Evolutionary conservation across 1,140 invertebrate genomes (phyloP).

Genomic region (Uloborus diversus): DNA sequence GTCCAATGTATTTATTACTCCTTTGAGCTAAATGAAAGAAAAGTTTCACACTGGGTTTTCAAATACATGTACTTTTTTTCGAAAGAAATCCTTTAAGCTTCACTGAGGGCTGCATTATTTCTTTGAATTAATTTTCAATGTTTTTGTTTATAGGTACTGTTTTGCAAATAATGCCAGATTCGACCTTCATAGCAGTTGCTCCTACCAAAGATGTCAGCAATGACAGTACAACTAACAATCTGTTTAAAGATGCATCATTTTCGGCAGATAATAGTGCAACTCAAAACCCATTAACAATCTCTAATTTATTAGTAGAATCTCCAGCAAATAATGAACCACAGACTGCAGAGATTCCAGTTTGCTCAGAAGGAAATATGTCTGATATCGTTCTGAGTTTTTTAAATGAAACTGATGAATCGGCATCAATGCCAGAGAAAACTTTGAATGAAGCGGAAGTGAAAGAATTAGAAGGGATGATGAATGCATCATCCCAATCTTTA

Average conservation of each 20-base stretch:
- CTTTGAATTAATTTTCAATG: too few relatives aligned
- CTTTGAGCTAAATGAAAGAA: too few relatives aligned
- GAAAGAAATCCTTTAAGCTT: too few relatives aligned
- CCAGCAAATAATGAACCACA: neutral
- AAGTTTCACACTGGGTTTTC: too few relatives aligned
- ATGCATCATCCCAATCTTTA: conserved; percentile 8
- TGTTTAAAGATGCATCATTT: conserved; percentile 25
- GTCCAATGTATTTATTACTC: too few relatives aligned
- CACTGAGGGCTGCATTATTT: too few relatives aligned
- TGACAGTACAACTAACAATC: neutral
- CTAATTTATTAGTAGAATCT: conserved; percentile 15
- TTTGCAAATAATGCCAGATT: conserved; percentile 40
- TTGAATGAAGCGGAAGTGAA: conserved; percentile 11
- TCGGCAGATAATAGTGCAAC: neutral
- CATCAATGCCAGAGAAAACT: neutral
- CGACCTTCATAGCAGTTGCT: conserved; percentile 28
- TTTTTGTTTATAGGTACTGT: conserved; percentile 54
- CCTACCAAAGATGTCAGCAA: neutral
- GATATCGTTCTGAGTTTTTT: conserved; percentile 50
- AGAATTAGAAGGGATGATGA: conserved; percentile 18
- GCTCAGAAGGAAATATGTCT: conserved; percentile 44
- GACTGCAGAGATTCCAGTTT: conserved; percentile 16
- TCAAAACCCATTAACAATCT: neutral
- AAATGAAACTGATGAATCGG: conserved; percentile 31
- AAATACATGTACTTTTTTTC: too few relatives aligned